Evolutionary conservation across 2,888 invertebrate species (phyloP).

Genomic region (Prenolepis imparis): DNA sequence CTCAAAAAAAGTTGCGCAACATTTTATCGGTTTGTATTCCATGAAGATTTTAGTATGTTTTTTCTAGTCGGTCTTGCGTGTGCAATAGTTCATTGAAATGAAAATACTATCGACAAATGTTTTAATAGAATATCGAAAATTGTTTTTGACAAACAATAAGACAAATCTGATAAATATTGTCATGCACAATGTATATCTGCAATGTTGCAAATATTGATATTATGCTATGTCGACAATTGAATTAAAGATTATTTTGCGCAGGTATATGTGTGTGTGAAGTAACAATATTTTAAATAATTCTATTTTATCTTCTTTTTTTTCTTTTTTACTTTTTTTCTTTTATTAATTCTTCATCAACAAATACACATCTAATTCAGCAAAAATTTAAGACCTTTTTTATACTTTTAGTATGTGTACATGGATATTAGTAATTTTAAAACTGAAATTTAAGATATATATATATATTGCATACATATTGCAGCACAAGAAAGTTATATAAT

Average conservation of each 20-base stretch:
- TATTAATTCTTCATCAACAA: background rate
- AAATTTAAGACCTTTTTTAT: background rate
- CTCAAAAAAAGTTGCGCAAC: background rate
- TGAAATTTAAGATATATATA: background rate
- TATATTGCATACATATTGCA: too few relatives aligned
- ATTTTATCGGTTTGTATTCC: conserved; percentile 7
- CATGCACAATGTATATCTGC: background rate
- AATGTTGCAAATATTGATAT: background rate
- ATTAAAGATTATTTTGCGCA: conserved; percentile 9
- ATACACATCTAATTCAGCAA: background rate
- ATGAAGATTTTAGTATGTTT: background rate
- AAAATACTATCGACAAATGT: background rate
- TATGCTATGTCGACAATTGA: background rate
- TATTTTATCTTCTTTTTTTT: background rate
- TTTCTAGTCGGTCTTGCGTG: background rate
- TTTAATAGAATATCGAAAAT: conserved; percentile 16
- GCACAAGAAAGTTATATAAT: background rate
- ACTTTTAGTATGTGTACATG: background rate
- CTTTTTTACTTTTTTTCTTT: background rate
- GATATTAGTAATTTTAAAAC: conserved; percentile 1
- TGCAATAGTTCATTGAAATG: background rate
- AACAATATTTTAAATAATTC: background rate
- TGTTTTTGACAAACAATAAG: conserved; percentile 26
- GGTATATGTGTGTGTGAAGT: too few relatives aligned
- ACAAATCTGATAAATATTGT: conserved; percentile 28